Percentiles rank a stretch among this genome's conserved stretches.
Evolutionary conservation across 2,797 vertebrate species (phyloP).

Genomic region (Podarcis lilfordi): DNA sequence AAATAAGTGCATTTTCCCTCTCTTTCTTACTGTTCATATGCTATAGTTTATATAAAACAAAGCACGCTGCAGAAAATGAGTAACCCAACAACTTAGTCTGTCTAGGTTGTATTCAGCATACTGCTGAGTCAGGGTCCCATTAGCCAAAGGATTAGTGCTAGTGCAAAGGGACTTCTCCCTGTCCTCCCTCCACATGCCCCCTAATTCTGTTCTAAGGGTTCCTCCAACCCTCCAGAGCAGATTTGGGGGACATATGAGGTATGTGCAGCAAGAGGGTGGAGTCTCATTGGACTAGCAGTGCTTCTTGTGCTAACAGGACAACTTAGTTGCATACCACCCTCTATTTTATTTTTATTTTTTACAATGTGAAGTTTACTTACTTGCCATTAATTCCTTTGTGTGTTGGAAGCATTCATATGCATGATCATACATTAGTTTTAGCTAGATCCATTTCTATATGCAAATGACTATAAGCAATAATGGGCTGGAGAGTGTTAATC

Average conservation of each 20-base stretch:
- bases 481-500: conserved; percentile 22
- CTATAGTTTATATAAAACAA: conserved; percentile 48
- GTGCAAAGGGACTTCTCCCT: too few relatives aligned
- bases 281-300: too few relatives aligned
- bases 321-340: too few relatives aligned
- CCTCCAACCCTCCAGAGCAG: too few relatives aligned
- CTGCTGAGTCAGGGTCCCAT: too few relatives aligned
- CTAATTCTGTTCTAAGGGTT: too few relatives aligned
- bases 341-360: background rate
- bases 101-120: background rate
- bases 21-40: conserved; percentile 19
- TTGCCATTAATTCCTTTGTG: conserved; percentile 69
- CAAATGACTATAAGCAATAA: conserved; percentile 58
- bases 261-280: too few relatives aligned
- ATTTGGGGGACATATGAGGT: too few relatives aligned
- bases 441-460: conserved; percentile 67
- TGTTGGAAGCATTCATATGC: conserved; percentile 64
- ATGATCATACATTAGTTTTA: conserved; percentile 68
- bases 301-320: too few relatives aligned
- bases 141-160: too few relatives aligned
- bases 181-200: too few relatives aligned
- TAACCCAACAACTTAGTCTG: conserved; percentile 60
- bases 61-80: conserved; percentile 30
- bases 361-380: conserved; percentile 68
- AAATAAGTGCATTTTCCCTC: background rate